Evolutionary conservation across 2,888 invertebrate genomes (phyloP), one percentile per base, ranked within the genome.

Genomic region (Ephialtes manifestator): DNA sequence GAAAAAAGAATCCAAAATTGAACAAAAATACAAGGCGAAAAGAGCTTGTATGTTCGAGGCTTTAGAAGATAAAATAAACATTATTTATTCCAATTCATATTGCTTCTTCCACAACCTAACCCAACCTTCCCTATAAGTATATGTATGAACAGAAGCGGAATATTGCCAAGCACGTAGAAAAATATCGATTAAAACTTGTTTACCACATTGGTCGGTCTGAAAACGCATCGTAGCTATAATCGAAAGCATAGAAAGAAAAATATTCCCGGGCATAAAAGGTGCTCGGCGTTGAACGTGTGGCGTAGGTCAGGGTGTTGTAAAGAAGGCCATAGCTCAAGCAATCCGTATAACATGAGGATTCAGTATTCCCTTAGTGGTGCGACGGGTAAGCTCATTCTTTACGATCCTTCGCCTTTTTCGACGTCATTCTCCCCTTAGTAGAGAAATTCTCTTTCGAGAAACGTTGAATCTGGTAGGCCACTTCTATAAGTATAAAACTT

Each of bases 161-260:
- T 15, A 39, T 60, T 65, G 3, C 18, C 60, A 10, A 20, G 46
- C 8, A 28, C 39, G n/a, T n/a, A 46, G 15, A 2, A 20, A 67
- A 72, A 78, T 68, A 78, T 78, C 39, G 83, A 72, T 78, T 28
- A 39, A 77, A 78, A 83, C 74, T 83, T 74, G 83, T 83, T 83
- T 68, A 78, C 39, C n/a, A n/a, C 8, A n/a, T 65, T 51, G 13
- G 13, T 24, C 5, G 3, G n/a, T 67, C 15, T 46, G 5, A 55
- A 15, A 24, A 13, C 15, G 15, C 28, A 39, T 20, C 7, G 48
- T 24, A 35, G 39, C 31, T 63, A 79, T 53, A 28, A 75, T 72
- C 48, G 39, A 15, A n/a, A 39, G 72, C 11, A 51, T 46, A 24
- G 15, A 78, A n/a, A 55, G 67, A 67, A 68, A 72, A 68, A 78